Evolutionary conservation across 1,140 invertebrate genomes (phyloP).

Genomic region (Ostrea denselamellosa): DNA sequence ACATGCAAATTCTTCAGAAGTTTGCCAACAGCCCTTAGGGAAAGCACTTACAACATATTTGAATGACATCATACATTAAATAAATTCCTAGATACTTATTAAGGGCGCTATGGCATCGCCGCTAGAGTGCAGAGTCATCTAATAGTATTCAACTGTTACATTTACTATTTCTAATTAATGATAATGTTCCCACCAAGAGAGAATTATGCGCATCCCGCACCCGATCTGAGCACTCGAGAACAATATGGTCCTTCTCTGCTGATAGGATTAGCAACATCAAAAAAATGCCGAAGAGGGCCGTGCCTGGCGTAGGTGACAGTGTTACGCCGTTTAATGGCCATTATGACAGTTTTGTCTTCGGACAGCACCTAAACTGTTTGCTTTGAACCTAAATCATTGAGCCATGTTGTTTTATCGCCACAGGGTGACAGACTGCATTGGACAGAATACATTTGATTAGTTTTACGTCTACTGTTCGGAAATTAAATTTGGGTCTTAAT

Average conservation of each 20-base stretch:
- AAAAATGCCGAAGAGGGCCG: neutral
- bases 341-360: neutral
- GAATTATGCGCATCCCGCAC: neutral
- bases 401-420: neutral
- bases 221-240: neutral
- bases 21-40: neutral
- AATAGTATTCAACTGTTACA: neutral
- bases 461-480: neutral
- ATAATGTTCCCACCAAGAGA: neutral
- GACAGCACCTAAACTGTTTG: neutral
- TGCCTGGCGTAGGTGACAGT: neutral
- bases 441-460: neutral
- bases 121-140: neutral
- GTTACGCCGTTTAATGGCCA: neutral
- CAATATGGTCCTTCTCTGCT: neutral
- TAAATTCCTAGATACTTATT: neutral
- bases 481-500: neutral
- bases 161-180: neutral
- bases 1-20: neutral
- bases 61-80: neutral
- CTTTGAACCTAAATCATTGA: neutral
- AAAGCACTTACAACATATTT: neutral
- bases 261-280: constrained; percentile 10
- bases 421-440: neutral
- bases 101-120: neutral